A percentile compares a stretch with the other conserved stretches of the same genome.
phyloP scores from a whole-genome alignment of 1,140 invertebrate species.

The Eciton burchellii region DNA sequence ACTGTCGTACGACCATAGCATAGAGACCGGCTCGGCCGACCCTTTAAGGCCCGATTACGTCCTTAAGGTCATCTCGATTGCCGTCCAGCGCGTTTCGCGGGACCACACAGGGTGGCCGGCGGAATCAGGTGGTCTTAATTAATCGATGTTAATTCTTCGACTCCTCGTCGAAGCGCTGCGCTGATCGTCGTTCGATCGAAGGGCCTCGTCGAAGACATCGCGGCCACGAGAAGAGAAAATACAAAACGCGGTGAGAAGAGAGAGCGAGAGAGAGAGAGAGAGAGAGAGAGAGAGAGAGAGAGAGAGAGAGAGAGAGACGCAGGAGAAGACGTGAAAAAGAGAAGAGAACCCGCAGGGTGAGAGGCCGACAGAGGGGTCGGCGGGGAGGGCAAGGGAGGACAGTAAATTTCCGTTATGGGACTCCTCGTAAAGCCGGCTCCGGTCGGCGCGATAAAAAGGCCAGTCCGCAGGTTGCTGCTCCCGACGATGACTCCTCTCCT shows the following conservation, averaged over 20 bases:
- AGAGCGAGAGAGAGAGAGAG: background rate
- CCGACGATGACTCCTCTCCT: conserved; percentile 66
- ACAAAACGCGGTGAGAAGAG: conserved; percentile 23
- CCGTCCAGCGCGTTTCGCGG: background rate
- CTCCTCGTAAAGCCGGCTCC: conserved; percentile 76
- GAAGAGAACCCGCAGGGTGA: conserved; percentile 29
- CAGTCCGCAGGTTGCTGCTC: conserved; percentile 75
- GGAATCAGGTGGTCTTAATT: conserved; percentile 67
- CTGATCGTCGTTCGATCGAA: conserved; percentile 47
- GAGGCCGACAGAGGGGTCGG: background rate
- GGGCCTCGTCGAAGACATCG: conserved; percentile 13
- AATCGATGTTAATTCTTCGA: conserved; percentile 70
- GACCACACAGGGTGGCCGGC: conserved; percentile 66
- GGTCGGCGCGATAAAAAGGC: conserved; percentile 76
- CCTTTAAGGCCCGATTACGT: conserved; percentile 47
- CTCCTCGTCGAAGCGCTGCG: conserved; percentile 8
- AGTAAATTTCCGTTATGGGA: conserved; percentile 77
- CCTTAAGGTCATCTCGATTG: conserved; percentile 32
- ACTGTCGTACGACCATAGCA: conserved; percentile 39
- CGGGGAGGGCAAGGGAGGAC: conserved; percentile 63
- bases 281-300: conserved; percentile 22
- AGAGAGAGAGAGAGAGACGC: background rate
- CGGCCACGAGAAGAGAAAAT: conserved; percentile 18
- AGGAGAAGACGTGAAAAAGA: conserved; percentile 36
- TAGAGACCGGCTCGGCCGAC: conserved; percentile 48